phyloP scores from a whole-genome alignment of 2,113 vertebrate species.

The Fukomys damarensis region DNA sequence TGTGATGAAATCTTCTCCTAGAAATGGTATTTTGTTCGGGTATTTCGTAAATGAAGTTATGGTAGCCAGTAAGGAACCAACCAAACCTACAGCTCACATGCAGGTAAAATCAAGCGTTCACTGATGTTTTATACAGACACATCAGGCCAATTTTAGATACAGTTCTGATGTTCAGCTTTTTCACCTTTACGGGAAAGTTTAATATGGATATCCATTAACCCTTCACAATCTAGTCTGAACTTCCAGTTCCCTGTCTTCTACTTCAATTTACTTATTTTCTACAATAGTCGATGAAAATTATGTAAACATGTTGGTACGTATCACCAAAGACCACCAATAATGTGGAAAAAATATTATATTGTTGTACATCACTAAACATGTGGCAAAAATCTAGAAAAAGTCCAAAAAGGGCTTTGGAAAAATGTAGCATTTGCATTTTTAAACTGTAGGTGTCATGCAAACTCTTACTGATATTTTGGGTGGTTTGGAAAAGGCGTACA shows the following conservation, averaged over 20 bases:
- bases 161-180: background rate
- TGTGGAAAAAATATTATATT: background rate
- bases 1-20: background rate
- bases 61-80: background rate
- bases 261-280: background rate
- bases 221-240: background rate
- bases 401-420: background rate
- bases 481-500: constrained; percentile 12
- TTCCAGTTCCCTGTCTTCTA: background rate
- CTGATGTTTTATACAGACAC: background rate
- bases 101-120: background rate
- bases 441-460: constrained; percentile 6
- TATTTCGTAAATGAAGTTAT: background rate
- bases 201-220: background rate
- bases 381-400: constrained; percentile 2
- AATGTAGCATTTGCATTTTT: constrained; percentile 39
- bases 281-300: background rate
- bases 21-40: background rate
- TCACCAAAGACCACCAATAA: background rate
- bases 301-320: background rate
- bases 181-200: background rate
- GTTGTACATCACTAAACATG: background rate
- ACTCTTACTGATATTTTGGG: constrained; percentile 31
- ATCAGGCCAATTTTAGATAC: background rate
- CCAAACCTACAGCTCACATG: background rate